Conservation (phyloP, 2,888 invertebrate genomes). For the Oscheius sp. region DNA sequence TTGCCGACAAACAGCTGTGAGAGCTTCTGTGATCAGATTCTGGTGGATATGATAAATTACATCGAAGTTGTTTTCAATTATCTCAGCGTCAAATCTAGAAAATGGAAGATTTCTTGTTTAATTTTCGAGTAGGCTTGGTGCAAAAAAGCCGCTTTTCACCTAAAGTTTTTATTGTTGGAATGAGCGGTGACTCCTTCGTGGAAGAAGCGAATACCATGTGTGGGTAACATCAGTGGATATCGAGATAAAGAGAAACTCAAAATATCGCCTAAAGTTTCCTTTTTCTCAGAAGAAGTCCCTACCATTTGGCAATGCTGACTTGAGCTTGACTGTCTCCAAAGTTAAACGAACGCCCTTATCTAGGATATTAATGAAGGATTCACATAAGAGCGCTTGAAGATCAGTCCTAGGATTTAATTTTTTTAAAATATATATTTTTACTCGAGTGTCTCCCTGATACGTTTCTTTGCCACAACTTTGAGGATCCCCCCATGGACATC, state of each 20-base stretch:
- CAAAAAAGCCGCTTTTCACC: too few species aligned
- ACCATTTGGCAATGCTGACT: not conserved
- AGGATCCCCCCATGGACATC: conserved; percentile 27
- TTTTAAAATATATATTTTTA: not conserved
- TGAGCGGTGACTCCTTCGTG: conserved; percentile 9
- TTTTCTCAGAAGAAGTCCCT: not conserved
- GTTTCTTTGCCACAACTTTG: not conserved
- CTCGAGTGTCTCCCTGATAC: conserved; percentile 18
- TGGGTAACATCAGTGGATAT: not conserved
- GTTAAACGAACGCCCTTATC: conserved; percentile 10
- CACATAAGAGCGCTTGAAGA: conserved; percentile 15
- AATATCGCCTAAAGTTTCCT: not conserved
- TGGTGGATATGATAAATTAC: conserved; percentile 15
- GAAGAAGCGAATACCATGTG: not conserved
- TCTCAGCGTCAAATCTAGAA: not conserved
- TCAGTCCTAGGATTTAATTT: conserved; percentile 12
- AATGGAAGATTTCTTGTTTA: conserved; percentile 1
- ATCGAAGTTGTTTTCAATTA: not conserved
- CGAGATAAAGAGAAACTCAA: conserved; percentile 14
- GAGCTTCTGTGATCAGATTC: conserved; percentile 12
- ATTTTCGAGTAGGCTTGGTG: not conserved
- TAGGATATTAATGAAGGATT: conserved; percentile 10
- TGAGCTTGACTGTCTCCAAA: not conserved
- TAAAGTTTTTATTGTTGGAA: not conserved
- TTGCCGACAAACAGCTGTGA: not conserved